Conservation (phyloP, 2,113 vertebrate species). For the Arizona elegans region DNA sequence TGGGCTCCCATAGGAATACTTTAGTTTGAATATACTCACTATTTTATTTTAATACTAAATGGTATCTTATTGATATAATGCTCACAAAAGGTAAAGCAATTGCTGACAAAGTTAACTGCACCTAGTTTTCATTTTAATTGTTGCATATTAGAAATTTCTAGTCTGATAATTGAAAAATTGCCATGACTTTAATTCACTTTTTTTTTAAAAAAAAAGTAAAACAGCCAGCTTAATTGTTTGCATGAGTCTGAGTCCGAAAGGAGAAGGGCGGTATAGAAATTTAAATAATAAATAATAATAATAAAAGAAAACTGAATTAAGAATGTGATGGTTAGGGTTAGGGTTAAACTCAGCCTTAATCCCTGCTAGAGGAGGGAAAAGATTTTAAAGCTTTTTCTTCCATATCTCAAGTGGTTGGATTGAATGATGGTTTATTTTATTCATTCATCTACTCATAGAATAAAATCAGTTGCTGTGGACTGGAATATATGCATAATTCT, state of each 20-base stretch:
- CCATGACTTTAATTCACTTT: not conserved
- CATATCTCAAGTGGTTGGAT: not conserved
- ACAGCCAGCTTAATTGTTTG: not conserved
- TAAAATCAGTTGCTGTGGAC: not conserved
- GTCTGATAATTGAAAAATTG: not conserved
- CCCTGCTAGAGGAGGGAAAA: not conserved
- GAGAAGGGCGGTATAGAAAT: too few relatives aligned
- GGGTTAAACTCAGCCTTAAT: not conserved
- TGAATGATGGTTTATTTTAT: not conserved
- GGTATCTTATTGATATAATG: constrained; percentile 9
- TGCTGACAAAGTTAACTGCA: not conserved
- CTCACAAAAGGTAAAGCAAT: not conserved
- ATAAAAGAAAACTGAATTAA: constrained; percentile 1
- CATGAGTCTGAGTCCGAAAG: too few relatives aligned
- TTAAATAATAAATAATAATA: too few relatives aligned
- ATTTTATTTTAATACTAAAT: constrained; percentile 17
- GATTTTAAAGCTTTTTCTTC: not conserved
- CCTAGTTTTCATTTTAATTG: not conserved
- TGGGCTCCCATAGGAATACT: constrained; percentile 1
- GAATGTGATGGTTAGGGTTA: not conserved
- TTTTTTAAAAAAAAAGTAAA: not conserved
- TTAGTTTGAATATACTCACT: constrained; percentile 8
- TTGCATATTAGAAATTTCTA: not conserved
- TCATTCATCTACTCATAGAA: not conserved
- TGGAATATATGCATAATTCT: not conserved